These are phyloP conservation scores for Ispidina lecontei DNA, from an alignment of 2,797 vertebrate genomes.

Conservation along the genomic window DNA sequence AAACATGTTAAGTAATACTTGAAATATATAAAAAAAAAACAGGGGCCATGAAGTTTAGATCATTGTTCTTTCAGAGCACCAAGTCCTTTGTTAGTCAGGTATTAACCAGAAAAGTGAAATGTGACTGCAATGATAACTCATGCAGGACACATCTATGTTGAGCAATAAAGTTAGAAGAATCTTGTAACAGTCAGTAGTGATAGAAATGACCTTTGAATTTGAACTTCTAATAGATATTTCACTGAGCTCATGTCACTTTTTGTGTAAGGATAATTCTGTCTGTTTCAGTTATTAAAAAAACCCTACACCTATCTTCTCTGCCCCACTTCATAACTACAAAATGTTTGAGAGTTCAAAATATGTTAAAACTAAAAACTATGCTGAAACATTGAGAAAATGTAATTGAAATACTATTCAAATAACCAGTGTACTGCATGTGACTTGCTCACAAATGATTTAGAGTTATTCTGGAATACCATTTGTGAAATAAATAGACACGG, in stretches of 20 bases:
- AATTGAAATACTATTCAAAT: not conserved
- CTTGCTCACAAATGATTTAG: not conserved
- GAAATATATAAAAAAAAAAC: not conserved
- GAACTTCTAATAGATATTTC: not conserved
- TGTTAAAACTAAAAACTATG: not conserved
- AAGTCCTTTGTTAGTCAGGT: not conserved
- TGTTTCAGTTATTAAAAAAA: not conserved
- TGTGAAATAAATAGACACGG: constrained; percentile 37
- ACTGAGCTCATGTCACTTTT: not conserved
- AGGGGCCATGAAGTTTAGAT: not conserved
- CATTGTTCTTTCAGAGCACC: not conserved
- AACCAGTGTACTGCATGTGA: not conserved
- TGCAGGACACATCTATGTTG: not conserved
- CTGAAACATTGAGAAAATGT: not conserved
- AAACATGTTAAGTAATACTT: not conserved
- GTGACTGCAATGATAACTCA: not conserved
- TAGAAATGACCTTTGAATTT: not conserved
- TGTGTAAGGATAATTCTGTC: not conserved
- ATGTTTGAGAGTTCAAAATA: not conserved
- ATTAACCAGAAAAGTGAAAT: not conserved
- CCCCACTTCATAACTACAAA: not conserved
- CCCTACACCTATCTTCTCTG: not conserved
- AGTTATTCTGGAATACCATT: not conserved
- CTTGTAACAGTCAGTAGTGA: not conserved
- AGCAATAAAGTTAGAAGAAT: not conserved